Base-by-base conservation (phyloP, 1,140 invertebrate genomes). In the Camponotus pennsylvanicus region DNA sequence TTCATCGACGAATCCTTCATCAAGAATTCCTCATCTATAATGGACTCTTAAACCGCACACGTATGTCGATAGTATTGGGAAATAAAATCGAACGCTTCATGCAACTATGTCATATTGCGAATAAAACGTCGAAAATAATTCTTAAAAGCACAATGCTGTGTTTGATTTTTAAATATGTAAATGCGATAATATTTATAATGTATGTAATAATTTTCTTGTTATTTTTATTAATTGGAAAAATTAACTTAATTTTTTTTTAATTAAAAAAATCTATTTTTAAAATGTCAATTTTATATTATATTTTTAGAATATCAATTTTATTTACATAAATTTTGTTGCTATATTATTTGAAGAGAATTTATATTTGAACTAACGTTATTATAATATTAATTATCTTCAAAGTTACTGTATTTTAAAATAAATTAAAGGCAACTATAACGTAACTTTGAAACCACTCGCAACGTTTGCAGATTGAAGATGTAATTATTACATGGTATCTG, bases 1-100 rank as follows among this genome's bases (percentile, higher is more conserved):
- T 63, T 83, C 57, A 32, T 61, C 27, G 42, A 13, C 40, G 45
- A 79, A 82, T 34, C 37, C 4, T 15, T 82, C 37, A 70, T 59
- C 55, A 82, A 59, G 37, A 1, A 18, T 52, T 52, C 49, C 49
- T 52, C 49, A 18, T 52, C 37, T 45, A 69, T 73, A 82, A 82
- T 82, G 27, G 52, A 61, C 73, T 82, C 45, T 42, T 18, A 42
- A n/a, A 42, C 18, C 18, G 0, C 40, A 59, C 59, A 73, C 21
- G 21, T 61, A 34, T 59, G 27, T 27, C 6, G 37, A 61, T 61
- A 21, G 3, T 32, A 73, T 71, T 18, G 52, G 13, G 27, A 57
- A 42, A 70, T 13, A n/a, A 37, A 59, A 71, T 82, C 34, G 63
- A 55, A 82, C 15, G 18, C 45, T 40, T 11, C n/a, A 34, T 13